Percentiles rank a stretch among this genome's conserved stretches.
Conservation (phyloP, 2,888 invertebrate species). For the Nipponacmea schrenckii region DNA sequence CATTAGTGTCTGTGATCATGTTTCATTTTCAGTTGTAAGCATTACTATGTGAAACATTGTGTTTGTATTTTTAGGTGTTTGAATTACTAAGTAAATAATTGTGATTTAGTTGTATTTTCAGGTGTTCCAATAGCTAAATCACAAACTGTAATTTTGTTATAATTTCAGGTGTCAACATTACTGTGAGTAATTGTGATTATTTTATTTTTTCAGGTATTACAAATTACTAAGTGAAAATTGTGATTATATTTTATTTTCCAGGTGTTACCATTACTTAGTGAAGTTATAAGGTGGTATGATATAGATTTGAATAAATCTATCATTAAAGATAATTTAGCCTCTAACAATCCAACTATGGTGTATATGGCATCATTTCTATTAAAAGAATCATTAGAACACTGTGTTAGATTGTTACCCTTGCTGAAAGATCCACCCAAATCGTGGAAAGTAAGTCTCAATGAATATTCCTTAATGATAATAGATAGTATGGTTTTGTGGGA, state of each 20-base stretch:
- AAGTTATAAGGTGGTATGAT: constrained; percentile 64
- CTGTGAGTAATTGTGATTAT: too few relatives aligned
- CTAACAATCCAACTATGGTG: constrained; percentile 43
- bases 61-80: too few relatives aligned
- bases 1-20: neutral
- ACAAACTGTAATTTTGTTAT: too few relatives aligned
- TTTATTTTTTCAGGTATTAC: too few relatives aligned
- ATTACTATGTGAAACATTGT: neutral
- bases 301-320: constrained; percentile 52
- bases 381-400: constrained; percentile 54
- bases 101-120: too few relatives aligned
- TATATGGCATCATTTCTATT: constrained; percentile 51
- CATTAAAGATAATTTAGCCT: constrained; percentile 45
- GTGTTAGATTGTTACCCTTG: constrained; percentile 46
- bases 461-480: too few relatives aligned
- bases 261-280: constrained; percentile 60
- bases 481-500: too few relatives aligned
- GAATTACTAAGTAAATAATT: too few relatives aligned
- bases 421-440: constrained; percentile 46
- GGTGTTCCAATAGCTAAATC: too few relatives aligned
- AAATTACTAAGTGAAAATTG: too few relatives aligned
- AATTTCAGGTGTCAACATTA: too few relatives aligned
- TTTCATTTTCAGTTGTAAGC: neutral
- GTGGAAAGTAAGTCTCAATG: constrained; percentile 47
- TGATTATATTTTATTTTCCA: constrained; percentile 23